Base-by-base conservation (phyloP, 1,140 invertebrate species). In the Anthonomus grandis region DNA sequence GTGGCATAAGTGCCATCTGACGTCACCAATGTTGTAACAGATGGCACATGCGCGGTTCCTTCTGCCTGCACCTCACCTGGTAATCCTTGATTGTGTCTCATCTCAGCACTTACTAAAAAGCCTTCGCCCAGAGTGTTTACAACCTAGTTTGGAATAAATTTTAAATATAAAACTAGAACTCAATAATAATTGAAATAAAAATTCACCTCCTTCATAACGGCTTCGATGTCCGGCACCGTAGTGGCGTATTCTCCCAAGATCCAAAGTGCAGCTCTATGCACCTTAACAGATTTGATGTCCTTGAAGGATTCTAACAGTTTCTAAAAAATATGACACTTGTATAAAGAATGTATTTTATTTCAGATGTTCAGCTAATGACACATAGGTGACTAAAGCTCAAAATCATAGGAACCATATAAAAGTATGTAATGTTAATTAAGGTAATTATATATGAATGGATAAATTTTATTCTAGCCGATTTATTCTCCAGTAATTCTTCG, bases 1-100 rank as follows among this genome's bases (percentile, higher is more conserved):
- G 94, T 91, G 23, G 95, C 97, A 74, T 99, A 99, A 3, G 97
- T 98, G 37, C 97, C 97, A 80, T 99, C 97, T 21, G 93, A 95
- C 27, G 94, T 97, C n/a, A 97, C 92, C 24, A 92, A 74, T 1
- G 80, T 76, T 5, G 80, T 75, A 31, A 73, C 71, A 17, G 53
- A 53, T n/a, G 55, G 51, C 6, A 42, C 60, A 38, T 50, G 60
- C 41, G 72, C 71, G 23, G 61, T 70, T 47, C 51, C 65, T 42
- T 70, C 62, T 39, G 64, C 38, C 57, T 57, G 31, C 19, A 77
- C 79, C 54, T 82, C 80, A 64, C 81, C 79, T 59, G 81, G 80
- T n/a, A 86, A 85, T 1, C 86, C 85, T 15, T 82, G 74, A 52
- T 84, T 78, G 68, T 83, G 78, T 58, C 84, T 84, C 62, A 95